Conservation (phyloP, 2,113 vertebrate species). For the Silurus meridionalis region DNA sequence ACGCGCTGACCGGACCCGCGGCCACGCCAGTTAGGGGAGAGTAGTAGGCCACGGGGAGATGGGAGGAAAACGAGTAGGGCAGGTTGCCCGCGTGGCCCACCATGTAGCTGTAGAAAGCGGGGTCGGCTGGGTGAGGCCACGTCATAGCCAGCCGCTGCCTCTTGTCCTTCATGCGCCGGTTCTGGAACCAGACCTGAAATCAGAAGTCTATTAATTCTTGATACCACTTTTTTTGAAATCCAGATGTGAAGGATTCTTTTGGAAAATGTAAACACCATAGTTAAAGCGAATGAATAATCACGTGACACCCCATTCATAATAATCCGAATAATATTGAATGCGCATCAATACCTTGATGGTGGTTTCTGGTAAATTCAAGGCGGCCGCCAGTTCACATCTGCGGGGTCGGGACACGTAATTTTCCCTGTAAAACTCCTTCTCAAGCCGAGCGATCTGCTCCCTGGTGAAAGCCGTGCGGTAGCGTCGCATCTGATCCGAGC, state of each 20-base stretch:
- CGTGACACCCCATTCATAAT: too few relatives aligned
- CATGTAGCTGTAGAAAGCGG: slow-evolving; percentile 99
- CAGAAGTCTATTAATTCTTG: neutral
- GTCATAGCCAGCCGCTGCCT: slow-evolving; percentile 95
- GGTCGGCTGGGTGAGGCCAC: slow-evolving; percentile 96
- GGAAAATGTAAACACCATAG: neutral
- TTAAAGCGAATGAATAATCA: too few relatives aligned
- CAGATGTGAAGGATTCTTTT: neutral
- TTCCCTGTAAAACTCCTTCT: slow-evolving; percentile 98
- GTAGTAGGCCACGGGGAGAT: slow-evolving; percentile 95
- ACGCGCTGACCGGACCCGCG: slow-evolving; percentile 77
- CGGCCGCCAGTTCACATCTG: slow-evolving; percentile 93
- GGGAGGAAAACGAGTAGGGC: slow-evolving; percentile 93
- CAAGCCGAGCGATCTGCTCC: slow-evolving; percentile 93
- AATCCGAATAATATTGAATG: too few relatives aligned
- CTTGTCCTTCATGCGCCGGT: slow-evolving; percentile 99
- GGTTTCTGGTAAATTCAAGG: slow-evolving; percentile 95
- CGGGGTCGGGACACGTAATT: slow-evolving; percentile 97
- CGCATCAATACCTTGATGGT: slow-evolving; percentile 88
- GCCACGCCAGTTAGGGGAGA: slow-evolving; percentile 85
- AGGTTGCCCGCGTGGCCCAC: slow-evolving; percentile 97
- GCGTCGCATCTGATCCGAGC: slow-evolving; percentile 93
- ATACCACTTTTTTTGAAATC: neutral
- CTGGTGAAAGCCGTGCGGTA: slow-evolving; percentile 97
- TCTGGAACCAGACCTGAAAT: slow-evolving; percentile 97